Evolutionary conservation across 1,140 invertebrate species (phyloP).

Genomic region (Teleogryllus occipitalis): DNA sequence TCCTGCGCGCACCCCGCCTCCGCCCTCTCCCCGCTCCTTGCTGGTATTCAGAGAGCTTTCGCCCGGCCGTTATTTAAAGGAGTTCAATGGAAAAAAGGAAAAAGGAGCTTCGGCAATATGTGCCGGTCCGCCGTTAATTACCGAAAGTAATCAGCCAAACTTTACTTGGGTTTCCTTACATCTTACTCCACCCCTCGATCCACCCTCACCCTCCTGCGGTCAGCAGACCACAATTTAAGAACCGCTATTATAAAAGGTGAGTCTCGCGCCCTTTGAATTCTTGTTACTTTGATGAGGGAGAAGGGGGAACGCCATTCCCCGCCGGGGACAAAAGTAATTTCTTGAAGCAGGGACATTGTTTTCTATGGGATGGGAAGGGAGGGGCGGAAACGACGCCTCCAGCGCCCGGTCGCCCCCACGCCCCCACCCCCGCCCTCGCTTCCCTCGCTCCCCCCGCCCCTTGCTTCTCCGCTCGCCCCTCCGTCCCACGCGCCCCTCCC

Average conservation of each 20-base stretch:
- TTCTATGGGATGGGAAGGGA: background rate
- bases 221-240: background rate
- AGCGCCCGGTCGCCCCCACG: background rate
- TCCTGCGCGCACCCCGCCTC: no score
- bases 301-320: background rate
- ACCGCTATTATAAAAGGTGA: background rate
- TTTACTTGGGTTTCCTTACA: background rate
- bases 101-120: background rate
- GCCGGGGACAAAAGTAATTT: background rate
- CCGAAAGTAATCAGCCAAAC: conserved; percentile 3
- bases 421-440: no score
- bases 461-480: background rate
- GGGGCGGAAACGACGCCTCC: background rate
- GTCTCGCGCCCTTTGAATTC: background rate
- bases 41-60: background rate
- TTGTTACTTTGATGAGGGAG: conserved; percentile 3
- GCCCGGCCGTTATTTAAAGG: background rate
- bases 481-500: no score
- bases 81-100: background rate
- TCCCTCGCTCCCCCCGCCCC: background rate
- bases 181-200: background rate
- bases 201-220: background rate
- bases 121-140: background rate
- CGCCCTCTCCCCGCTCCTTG: background rate
- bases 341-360: conserved; percentile 1